phyloP scores from a whole-genome alignment of 2,888 invertebrate species.

The Ecliptopera silaceata region DNA sequence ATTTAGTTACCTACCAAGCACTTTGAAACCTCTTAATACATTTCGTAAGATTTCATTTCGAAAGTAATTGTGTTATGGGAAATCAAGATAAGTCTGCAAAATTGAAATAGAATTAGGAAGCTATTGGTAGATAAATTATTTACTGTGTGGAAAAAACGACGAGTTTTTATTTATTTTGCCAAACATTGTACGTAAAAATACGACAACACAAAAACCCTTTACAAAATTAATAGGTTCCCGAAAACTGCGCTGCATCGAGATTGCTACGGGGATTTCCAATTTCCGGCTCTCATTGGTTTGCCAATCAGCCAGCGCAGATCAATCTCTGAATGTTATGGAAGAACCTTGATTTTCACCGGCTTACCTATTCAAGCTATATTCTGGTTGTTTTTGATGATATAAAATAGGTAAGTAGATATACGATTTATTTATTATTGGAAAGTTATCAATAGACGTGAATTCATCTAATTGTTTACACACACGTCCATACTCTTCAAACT shows the following conservation, averaged over 20 bases:
- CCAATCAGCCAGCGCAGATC: slow-evolving; percentile 35
- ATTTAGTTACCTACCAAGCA: too few species aligned
- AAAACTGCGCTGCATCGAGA: slow-evolving; percentile 14
- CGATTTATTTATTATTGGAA: too few species aligned
- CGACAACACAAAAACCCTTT: too few species aligned
- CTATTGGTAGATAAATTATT: too few species aligned
- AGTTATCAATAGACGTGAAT: too few species aligned
- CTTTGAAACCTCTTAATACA: neutral
- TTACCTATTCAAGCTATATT: neutral
- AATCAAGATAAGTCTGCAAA: neutral
- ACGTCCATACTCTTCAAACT: too few species aligned
- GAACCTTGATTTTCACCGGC: neutral
- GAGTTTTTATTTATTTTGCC: too few species aligned
- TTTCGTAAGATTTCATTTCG: neutral
- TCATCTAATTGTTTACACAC: too few species aligned
- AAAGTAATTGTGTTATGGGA: neutral
- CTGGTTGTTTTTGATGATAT: too few species aligned
- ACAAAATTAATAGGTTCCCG: neutral
- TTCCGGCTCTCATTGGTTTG: slow-evolving; percentile 41
- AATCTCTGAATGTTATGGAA: neutral
- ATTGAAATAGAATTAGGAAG: neutral
- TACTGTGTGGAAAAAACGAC: too few species aligned
- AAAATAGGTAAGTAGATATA: too few species aligned
- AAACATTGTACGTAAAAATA: too few species aligned
- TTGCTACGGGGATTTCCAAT: slow-evolving; percentile 47